phyloP scores from a whole-genome alignment of 2,888 invertebrate genomes.

The Chironomus tentans region DNA sequence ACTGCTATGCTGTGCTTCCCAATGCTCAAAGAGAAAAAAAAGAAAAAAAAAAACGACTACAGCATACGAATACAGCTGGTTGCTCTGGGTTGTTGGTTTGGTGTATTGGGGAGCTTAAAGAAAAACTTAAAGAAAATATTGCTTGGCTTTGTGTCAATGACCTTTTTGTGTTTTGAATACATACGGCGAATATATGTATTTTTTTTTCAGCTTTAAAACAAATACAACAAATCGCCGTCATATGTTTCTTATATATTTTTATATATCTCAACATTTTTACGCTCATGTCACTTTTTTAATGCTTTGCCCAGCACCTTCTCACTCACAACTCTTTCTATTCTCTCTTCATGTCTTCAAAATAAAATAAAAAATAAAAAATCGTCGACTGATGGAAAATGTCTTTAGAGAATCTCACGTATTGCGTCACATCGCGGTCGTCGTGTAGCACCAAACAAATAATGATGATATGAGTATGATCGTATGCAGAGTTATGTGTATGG shows the following conservation, averaged over 20 bases:
- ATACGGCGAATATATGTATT: conserved; percentile 18
- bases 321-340: not conserved
- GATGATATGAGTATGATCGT: not conserved
- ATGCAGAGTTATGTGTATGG: not conserved
- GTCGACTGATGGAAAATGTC: not conserved
- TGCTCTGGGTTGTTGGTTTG: not conserved
- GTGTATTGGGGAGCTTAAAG: conserved; percentile 15
- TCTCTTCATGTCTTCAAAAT: not conserved
- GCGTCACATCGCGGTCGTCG: not conserved
- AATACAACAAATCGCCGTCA: conserved; percentile 27
- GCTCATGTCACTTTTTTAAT: conserved; percentile 21
- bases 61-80: not conserved
- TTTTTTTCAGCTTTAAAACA: conserved; percentile 10
- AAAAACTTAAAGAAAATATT: conserved; percentile 19
- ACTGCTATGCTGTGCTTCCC: too few species aligned
- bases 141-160: conserved; percentile 10
- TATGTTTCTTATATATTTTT: conserved; percentile 25
- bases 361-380: too few species aligned
- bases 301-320: not conserved
- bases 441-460: too few species aligned
- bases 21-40: not conserved
- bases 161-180: conserved; percentile 24
- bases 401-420: not conserved
- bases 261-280: conserved; percentile 12
- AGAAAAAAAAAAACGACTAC: not conserved